phyloP scores from a whole-genome alignment of 2,797 vertebrate genomes.

The Parauchenoglanis ngamensis region DNA sequence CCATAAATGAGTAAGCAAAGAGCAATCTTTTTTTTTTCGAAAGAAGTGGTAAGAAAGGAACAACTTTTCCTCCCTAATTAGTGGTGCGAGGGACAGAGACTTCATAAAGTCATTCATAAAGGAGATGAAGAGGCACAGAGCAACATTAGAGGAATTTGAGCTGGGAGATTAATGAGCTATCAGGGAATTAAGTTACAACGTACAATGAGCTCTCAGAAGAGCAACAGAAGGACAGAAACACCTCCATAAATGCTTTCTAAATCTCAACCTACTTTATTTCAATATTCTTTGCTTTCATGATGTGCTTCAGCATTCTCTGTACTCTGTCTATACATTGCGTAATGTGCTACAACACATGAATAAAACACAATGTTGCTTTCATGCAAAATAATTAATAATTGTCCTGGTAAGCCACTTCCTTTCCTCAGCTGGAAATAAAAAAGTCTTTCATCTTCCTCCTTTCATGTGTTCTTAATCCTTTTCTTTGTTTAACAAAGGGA shows the following conservation, averaged over 20 bases:
- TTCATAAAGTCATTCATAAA: slow-evolving; percentile 52
- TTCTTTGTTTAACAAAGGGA: slow-evolving; percentile 19
- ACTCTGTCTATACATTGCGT: neutral
- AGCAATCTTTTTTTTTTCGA: slow-evolving; percentile 2
- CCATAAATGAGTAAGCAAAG: slow-evolving; percentile 26
- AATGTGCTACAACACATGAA: neutral
- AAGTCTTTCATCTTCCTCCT: slow-evolving; percentile 33
- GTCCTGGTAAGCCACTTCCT: slow-evolving; percentile 12
- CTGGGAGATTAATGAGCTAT: slow-evolving; percentile 56
- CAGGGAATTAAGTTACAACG: slow-evolving; percentile 43
- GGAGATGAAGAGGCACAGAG: slow-evolving; percentile 41
- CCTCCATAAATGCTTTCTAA: slow-evolving; percentile 27
- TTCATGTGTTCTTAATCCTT: slow-evolving; percentile 31
- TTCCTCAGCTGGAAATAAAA: slow-evolving; percentile 13
- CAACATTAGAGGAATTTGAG: slow-evolving; percentile 39
- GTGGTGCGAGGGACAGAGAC: slow-evolving; percentile 29
- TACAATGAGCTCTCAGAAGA: slow-evolving; percentile 46
- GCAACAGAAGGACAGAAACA: slow-evolving; percentile 30
- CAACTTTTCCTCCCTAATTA: slow-evolving; percentile 59
- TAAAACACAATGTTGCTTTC: neutral
- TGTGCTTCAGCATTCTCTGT: neutral
- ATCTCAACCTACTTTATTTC: neutral
- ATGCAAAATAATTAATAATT: slow-evolving; percentile 20
- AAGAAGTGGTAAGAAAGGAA: slow-evolving; percentile 11
- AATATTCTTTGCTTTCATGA: neutral